Conservation (phyloP, 2,888 invertebrate genomes). For the Caenorhabditis sp. region DNA sequence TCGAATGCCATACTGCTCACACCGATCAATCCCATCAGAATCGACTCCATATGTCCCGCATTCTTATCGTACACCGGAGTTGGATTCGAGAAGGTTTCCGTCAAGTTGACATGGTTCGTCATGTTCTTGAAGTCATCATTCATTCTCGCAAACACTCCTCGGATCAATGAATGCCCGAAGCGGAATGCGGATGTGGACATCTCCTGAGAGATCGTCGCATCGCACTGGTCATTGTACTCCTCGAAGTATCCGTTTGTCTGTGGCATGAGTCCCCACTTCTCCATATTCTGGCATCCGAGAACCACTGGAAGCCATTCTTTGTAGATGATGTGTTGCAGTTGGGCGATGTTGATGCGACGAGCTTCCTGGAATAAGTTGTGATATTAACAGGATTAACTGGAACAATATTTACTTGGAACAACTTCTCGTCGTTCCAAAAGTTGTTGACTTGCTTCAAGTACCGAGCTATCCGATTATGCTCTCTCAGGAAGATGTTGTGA, state of each 20-base stretch:
- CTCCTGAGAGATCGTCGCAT: slow-evolving; percentile 90
- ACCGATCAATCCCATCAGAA: slow-evolving; percentile 83
- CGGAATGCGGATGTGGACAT: slow-evolving; percentile 89
- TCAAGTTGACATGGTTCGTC: slow-evolving; percentile 65
- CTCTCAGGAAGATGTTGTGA: slow-evolving; percentile 81
- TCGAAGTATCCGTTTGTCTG: slow-evolving; percentile 85
- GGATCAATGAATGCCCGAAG: slow-evolving; percentile 88
- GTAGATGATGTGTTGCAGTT: slow-evolving; percentile 86
- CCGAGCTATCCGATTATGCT: slow-evolving; percentile 82
- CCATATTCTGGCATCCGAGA: slow-evolving; percentile 90
- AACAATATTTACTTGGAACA: slow-evolving; percentile 83
- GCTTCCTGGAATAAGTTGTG: slow-evolving; percentile 81
- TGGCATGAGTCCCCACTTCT: slow-evolving; percentile 91
- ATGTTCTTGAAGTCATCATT: slow-evolving; percentile 71
- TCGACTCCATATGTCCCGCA: slow-evolving; percentile 82
- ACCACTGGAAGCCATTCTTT: slow-evolving; percentile 88
- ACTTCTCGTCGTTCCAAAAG: slow-evolving; percentile 84
- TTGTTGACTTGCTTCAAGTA: slow-evolving; percentile 81
- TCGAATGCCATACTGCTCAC: slow-evolving; percentile 81
- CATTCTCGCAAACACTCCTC: slow-evolving; percentile 88
- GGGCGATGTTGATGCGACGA: slow-evolving; percentile 84
- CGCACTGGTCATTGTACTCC: slow-evolving; percentile 87
- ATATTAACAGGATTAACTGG: background rate
- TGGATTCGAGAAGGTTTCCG: slow-evolving; percentile 79
- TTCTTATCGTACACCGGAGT: slow-evolving; percentile 77